Evolutionary conservation across 2,113 vertebrate species (phyloP), one percentile per base, ranked within the genome.

Genomic region (Ammodytes dubius): DNA sequence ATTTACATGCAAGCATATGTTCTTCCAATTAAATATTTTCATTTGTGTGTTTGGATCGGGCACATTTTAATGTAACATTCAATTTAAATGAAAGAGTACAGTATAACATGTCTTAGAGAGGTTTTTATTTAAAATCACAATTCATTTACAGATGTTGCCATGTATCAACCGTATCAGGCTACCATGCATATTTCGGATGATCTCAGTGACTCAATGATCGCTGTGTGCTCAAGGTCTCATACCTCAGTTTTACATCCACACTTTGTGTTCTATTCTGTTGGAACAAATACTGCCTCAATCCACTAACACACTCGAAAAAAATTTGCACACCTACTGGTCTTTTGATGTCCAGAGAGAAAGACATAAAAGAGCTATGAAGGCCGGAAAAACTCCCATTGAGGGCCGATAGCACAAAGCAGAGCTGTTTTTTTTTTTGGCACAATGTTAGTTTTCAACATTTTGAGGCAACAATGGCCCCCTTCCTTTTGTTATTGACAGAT

Each of bases 1-100:
- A 86, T 87, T 81, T 72, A 70, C 79, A 57, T 42, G 64, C n/a
- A 78, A 79, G 74, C 80, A 79, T 66, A 65, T 49, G 42, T 83
- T 0, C 60, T 3, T 74, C 43, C 39, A 37, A 69, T 82, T 73
- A 85, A 72, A 82, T 50, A 5, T 39, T 57, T 64, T 27, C 53
- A 39, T 15, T 75, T 19, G 17, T 47, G 15, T 40, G 46, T 68
- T 67, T 58, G 57, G 39, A 43, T 46, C 19, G 1, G 50, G 15
- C 37, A 9, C 17, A 35, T 52, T 35, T n/a, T 19, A 50, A 27
- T 27, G 27, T 27, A 27, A 27, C 27, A 27, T 27, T 27, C 27
- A 27, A 27, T 27, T 27, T 27, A 27, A 27, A 27, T 27, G 27
- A 27, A 27, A 27, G 27, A 27, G 27, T 27, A 27, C 27, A 27